Evolutionary conservation across 2,113 vertebrate species (phyloP), one percentile per base, ranked within the genome.

Genomic region (Pionites leucogaster): DNA sequence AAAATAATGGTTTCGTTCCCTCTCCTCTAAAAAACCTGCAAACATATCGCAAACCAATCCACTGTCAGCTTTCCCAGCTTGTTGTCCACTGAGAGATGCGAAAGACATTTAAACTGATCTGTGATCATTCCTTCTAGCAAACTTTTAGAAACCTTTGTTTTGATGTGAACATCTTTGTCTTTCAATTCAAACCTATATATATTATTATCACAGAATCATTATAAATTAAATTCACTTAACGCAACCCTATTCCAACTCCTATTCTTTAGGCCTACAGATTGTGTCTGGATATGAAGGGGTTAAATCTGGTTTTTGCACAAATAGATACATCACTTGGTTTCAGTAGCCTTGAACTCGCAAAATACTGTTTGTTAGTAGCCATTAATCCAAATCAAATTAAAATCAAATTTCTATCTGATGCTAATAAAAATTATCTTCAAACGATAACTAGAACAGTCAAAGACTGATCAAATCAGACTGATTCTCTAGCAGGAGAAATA

Each of bases 401-500:
- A 92, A 71, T 3, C 4, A 1, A 1, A 57, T 86, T 90, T 88
- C 27, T 81, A 59, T 49, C 77, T 79, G 49, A 65, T 89, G 74
- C 28, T 37, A 80, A 81, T 72, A 88, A 72, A 87, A 89, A 78
- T 33, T 3, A 24, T 86, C 31, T 82, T 88, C 50, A 55, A 83
- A 81, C 0, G 1, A 64, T 33, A 57, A 41, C 53, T 82, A 79
- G 74, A 95, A 72, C 44, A 41, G 86, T 69, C 41, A 50, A 91
- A 92, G 95, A 93, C 37, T 88, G 82, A 92, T 86, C 3, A 15
- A 81, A 41, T 53, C 11, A 14, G 86, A 95, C 39, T 85, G 90
- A 93, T 96, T 94, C 55, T 91, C 80, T 47, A 91, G 74, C 62
- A 94, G 62, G 41, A 95, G 83, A 94, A 94, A 92, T 96, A 95